Evolutionary conservation across 2,888 invertebrate species (phyloP).

Genomic region (Beris chalybata): DNA sequence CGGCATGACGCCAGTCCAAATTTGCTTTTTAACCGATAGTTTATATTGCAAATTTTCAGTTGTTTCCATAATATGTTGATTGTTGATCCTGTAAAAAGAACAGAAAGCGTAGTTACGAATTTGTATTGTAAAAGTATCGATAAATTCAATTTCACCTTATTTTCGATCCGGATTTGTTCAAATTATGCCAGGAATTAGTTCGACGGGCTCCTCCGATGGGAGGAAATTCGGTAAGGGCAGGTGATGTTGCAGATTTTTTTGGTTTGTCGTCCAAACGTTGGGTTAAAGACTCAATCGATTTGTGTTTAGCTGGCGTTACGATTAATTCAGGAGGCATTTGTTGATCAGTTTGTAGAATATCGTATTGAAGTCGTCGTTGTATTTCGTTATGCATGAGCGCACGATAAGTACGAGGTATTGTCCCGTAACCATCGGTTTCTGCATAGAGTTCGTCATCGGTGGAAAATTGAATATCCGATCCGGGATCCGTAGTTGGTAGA

Average conservation of each 20-base stretch:
- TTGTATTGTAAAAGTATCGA: constrained; percentile 5
- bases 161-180: constrained; percentile 46
- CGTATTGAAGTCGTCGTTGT: constrained; percentile 43
- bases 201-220: constrained; percentile 45
- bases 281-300: constrained; percentile 28
- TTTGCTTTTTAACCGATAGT: constrained; percentile 69
- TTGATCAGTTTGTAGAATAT: constrained; percentile 13
- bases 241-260: constrained; percentile 26
- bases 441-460: constrained; percentile 62
- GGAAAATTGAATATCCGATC: constrained; percentile 63
- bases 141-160: constrained; percentile 39
- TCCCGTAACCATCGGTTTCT: constrained; percentile 43
- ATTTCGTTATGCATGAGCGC: constrained; percentile 52
- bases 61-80: constrained; percentile 20
- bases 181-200: constrained; percentile 54
- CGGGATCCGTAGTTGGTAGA: constrained; percentile 67
- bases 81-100: constrained; percentile 25
- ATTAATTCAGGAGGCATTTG: constrained; percentile 58
- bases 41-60: constrained; percentile 62
- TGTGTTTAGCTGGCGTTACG: constrained; percentile 54
- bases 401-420: constrained; percentile 47
- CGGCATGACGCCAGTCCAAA: constrained; percentile 68
- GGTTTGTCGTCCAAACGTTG: constrained; percentile 9
- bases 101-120: constrained; percentile 32
- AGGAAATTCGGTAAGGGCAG: constrained; percentile 43